Conservation (phyloP, 2,797 vertebrate genomes). For the Nasua narica region DNA sequence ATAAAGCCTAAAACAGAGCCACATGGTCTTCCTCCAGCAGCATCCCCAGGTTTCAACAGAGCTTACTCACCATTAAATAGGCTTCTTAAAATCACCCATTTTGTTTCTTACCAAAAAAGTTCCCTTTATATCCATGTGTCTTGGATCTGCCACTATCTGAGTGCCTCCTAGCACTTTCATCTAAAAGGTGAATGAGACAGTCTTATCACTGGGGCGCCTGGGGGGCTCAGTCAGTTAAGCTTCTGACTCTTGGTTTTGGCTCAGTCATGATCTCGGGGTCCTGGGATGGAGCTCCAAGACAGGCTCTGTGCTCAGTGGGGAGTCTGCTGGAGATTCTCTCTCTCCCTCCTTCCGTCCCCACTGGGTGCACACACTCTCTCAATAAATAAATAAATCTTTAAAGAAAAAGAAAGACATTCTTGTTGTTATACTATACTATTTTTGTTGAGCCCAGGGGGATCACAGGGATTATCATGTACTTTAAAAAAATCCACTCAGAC, state of each 20-base stretch:
- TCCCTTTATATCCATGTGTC: neutral
- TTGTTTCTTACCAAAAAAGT: neutral
- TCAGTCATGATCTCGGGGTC: neutral
- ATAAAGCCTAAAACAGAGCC: neutral
- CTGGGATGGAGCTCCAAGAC: neutral
- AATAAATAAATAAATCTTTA: neutral
- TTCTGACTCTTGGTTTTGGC: neutral
- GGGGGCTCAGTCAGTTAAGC: neutral
- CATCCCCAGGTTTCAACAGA: neutral
- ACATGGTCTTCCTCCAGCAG: rapidly evolving
- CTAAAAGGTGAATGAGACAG: neutral
- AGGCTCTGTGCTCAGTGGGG: neutral
- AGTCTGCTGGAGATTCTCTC: neutral
- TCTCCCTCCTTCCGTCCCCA: no score
- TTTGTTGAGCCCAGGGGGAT: neutral
- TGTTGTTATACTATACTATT: neutral
- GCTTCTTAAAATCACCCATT: neutral
- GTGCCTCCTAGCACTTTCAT: neutral
- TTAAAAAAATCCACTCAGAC: neutral
- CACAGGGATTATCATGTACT: neutral
- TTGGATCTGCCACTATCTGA: neutral
- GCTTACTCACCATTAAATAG: neutral
- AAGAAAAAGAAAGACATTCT: neutral
- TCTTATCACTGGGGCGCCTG: neutral
- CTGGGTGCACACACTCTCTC: no score